These are phyloP conservation scores for Synergus gifuensis DNA, from an alignment of 2,888 invertebrate species.

Conservation along the genomic window DNA sequence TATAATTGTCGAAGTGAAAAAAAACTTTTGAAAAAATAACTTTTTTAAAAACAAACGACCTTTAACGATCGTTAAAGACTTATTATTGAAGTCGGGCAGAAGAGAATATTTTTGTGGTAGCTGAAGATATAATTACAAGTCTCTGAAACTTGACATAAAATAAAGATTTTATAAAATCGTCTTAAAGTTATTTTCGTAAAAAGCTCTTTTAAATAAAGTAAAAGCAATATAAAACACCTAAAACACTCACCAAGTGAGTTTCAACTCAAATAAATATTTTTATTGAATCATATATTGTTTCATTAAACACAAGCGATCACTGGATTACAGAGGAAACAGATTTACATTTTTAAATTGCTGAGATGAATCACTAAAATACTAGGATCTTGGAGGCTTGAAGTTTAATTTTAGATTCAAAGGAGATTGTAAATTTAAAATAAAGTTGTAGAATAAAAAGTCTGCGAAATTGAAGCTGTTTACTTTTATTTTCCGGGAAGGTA, in stretches of 20 bases:
- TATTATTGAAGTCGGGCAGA: not conserved
- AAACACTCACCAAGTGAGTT: not conserved
- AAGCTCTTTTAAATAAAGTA: not conserved
- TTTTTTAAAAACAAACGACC: not conserved
- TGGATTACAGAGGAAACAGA: not conserved
- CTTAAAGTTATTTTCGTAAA: not conserved
- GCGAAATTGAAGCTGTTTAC: not conserved
- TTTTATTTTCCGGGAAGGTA: not conserved
- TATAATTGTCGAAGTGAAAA: too few relatives aligned
- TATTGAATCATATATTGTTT: not conserved
- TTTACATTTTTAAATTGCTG: not conserved
- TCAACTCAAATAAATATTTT: not conserved
- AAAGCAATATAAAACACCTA: not conserved
- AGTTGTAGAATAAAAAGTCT: not conserved
- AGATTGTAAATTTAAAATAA: slow-evolving; percentile 9
- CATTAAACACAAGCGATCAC: not conserved
- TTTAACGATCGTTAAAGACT: not conserved
- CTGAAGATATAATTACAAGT: not conserved
- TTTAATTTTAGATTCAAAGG: not conserved
- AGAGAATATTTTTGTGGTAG: not conserved
- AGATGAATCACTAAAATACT: not conserved
- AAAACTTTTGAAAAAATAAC: not conserved
- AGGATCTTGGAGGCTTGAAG: not conserved
- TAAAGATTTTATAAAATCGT: not conserved
- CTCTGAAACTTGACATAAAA: not conserved